These are phyloP conservation scores for Troides helena DNA, from an alignment of 2,888 invertebrate genomes.

Conservation along the genomic window DNA sequence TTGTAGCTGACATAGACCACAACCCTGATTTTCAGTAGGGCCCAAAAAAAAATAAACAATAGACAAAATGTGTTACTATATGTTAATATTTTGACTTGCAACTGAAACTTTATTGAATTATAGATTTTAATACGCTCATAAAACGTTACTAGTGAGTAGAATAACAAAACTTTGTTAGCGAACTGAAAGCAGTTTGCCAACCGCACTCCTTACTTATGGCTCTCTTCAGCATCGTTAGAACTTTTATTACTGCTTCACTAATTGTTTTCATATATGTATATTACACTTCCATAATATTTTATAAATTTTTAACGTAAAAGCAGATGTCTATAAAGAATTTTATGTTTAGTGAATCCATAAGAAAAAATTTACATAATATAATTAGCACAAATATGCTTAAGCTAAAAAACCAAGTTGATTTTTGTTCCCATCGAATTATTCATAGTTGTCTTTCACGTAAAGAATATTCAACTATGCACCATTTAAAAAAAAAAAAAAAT, in stretches of 20 bases:
- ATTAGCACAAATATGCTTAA: too few species aligned
- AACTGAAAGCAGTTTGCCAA: constrained; percentile 5
- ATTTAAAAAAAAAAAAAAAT: too few species aligned
- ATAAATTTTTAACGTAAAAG: background rate
- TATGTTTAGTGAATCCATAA: too few species aligned
- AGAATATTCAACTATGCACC: too few species aligned
- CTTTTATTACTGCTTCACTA: constrained; percentile 7
- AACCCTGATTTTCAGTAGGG: too few species aligned
- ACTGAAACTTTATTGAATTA: background rate
- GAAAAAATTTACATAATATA: too few species aligned
- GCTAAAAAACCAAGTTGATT: too few species aligned
- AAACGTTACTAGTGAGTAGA: background rate
- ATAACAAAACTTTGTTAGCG: constrained; percentile 11
- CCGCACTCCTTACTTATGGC: constrained; percentile 8
- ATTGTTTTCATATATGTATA: constrained; percentile 2
- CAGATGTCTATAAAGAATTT: background rate
- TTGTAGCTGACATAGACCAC: too few species aligned
- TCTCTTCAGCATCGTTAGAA: constrained; percentile 9
- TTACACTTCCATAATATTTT: background rate
- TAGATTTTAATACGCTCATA: background rate
- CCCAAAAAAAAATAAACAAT: too few species aligned
- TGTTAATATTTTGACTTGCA: background rate
- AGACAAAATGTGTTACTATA: too few species aligned
- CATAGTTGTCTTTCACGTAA: too few species aligned
- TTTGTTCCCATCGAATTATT: too few species aligned